Evolutionary conservation across 1,140 invertebrate genomes (phyloP).

Genomic region (Paramacrobiotus metropolitanus): DNA sequence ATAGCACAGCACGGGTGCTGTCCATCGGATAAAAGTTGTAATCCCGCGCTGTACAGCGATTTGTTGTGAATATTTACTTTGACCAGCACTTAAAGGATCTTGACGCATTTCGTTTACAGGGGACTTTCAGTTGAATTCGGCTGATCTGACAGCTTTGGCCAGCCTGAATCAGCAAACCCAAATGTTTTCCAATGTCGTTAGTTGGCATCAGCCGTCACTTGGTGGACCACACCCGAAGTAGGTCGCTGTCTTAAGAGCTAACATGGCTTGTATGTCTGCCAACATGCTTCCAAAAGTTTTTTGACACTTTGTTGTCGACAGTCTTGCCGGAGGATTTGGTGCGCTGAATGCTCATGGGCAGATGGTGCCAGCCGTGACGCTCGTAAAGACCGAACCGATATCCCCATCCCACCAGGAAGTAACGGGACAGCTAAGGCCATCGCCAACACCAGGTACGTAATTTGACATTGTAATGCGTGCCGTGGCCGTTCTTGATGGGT

Average conservation of each 20-base stretch:
- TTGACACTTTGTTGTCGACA: too few relatives aligned
- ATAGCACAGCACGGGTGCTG: too few relatives aligned
- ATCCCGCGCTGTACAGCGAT: too few relatives aligned
- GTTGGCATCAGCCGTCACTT: not conserved
- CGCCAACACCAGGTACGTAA: not conserved
- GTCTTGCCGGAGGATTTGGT: too few relatives aligned
- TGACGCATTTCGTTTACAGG: not conserved
- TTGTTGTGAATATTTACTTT: too few relatives aligned
- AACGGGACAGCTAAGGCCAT: not conserved
- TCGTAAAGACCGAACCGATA: not conserved
- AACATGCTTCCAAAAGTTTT: too few relatives aligned
- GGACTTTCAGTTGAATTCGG: not conserved
- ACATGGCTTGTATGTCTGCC: too few relatives aligned
- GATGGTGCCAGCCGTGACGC: not conserved
- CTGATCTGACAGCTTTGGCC: not conserved
- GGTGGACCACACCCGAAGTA: not conserved
- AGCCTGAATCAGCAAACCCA: not conserved
- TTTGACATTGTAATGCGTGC: too few relatives aligned
- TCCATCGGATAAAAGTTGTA: too few relatives aligned
- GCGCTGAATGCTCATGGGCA: not conserved
- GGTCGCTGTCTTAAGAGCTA: too few relatives aligned
- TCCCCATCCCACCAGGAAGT: not conserved
- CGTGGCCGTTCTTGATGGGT: too few relatives aligned
- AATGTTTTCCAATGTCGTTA: not conserved
- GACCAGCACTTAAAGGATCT: too few relatives aligned